Conservation (phyloP, 2,113 vertebrate genomes). For the Murina feae region DNA sequence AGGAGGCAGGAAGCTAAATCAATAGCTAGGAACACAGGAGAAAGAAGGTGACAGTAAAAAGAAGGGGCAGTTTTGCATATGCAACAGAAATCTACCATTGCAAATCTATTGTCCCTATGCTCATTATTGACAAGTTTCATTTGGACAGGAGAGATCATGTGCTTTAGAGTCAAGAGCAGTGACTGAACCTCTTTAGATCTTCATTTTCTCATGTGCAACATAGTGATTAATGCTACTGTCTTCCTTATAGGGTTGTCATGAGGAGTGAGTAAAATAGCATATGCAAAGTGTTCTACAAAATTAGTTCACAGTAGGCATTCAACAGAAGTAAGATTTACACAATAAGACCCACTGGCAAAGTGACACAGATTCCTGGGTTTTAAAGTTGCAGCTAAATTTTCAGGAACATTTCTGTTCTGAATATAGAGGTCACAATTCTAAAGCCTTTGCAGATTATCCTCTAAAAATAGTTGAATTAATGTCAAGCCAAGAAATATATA, state of each 20-base stretch:
- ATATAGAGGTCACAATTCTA: not conserved
- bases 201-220: not conserved
- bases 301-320: not conserved
- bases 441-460: not conserved
- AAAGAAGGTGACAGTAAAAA: not conserved
- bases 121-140: not conserved
- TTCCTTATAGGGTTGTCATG: not conserved
- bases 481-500: not conserved
- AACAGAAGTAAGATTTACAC: not conserved
- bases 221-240: not conserved
- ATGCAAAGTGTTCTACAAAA: not conserved
- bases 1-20: not conserved
- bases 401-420: not conserved
- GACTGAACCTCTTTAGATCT: not conserved
- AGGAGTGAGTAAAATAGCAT: not conserved
- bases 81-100: not conserved
- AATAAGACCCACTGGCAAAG: not conserved
- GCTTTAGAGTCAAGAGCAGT: not conserved
- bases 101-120: not conserved
- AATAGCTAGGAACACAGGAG: not conserved
- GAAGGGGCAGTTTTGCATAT: not conserved
- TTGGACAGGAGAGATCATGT: not conserved
- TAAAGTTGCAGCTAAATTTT: conserved; percentile 11
- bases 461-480: conserved; percentile 16
- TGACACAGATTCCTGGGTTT: not conserved